Percentiles rank a stretch among this genome's conserved stretches.
Evolutionary conservation across 2,113 vertebrate species (phyloP).

Genomic region (Mesocricetus auratus): DNA sequence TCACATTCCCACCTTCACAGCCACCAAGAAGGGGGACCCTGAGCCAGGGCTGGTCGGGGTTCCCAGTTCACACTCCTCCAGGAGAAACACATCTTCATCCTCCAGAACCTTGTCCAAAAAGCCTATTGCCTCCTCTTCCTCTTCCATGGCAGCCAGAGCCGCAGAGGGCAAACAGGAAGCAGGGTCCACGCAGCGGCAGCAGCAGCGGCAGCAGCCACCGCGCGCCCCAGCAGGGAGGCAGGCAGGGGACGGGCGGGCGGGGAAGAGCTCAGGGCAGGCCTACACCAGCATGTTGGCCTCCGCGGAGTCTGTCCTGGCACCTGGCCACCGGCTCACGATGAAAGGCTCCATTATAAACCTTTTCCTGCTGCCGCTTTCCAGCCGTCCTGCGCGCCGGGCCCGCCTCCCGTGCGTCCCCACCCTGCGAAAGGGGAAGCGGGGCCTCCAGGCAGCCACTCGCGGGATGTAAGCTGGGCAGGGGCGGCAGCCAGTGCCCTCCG

Average conservation of each 20-base stretch:
- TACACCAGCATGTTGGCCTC: conserved; percentile 79
- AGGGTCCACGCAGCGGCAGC: conserved; percentile 67
- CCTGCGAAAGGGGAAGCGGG: conserved; percentile 70
- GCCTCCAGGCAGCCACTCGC: background rate
- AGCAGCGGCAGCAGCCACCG: conserved; percentile 1
- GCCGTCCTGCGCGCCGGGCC: conserved; percentile 56
- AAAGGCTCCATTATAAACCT: conserved; percentile 81
- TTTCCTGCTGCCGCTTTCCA: conserved; percentile 62
- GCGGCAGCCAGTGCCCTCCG: conserved; percentile 43
- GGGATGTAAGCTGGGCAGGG: background rate
- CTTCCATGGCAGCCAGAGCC: conserved; percentile 88
- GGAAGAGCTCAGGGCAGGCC: conserved; percentile 78
- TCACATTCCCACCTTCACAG: conserved; percentile 93
- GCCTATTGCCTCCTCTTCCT: conserved; percentile 93
- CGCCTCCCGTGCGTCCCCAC: conserved; percentile 74
- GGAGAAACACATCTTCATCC: conserved; percentile 92
- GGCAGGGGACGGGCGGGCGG: conserved; percentile 25
- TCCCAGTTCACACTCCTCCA: conserved; percentile 92
- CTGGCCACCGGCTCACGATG: conserved; percentile 75
- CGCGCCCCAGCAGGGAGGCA: conserved; percentile 47
- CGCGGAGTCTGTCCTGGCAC: conserved; percentile 74
- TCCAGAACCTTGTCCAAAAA: conserved; percentile 96
- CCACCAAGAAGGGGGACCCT: conserved; percentile 85
- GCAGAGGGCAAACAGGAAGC: conserved; percentile 81
- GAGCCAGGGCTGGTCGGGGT: conserved; percentile 88